Evolutionary conservation across 2,797 vertebrate species (phyloP), one percentile per base, ranked within the genome.

Genomic region (Crax fasciolata): DNA sequence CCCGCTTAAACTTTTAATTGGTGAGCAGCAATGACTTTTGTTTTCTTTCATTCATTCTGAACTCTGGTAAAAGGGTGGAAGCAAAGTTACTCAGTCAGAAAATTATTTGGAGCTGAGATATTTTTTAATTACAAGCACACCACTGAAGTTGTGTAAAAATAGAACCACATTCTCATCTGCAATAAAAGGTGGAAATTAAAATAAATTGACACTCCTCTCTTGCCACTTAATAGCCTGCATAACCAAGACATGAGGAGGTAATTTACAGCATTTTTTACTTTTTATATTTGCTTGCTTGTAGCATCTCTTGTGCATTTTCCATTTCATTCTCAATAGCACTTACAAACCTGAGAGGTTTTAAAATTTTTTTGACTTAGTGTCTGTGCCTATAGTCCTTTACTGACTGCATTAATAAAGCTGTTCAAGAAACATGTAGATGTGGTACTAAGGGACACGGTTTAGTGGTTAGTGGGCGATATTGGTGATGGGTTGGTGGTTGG

Each of bases 91-190:
- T 63, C 43, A 91, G 79, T 79, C 89, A 89, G 48, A 83, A 88
- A 80, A 80, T 66, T 41, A 67, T 87, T 93, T 85, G 71, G 65
- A 80, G 28, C 20, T 87, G 57, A 35, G 30, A 38, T 74, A 61
- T 73, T 88, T 91, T 90, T 93, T 83, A 93, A 85, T 87, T 90
- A 91, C 67, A 25, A 87, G 63, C 52, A 79, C 24, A 76, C 52
- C 39, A 62, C 3, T n/a, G 55, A 66, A 72, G 19, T 9, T 54
- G 23, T 30, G 23, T 73, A 89, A 93, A 96, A 95, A 82, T 59
- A 93, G 75, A 80, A 84, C 10, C 39, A 48, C 12, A 59, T 59
- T 93, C 87, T 86, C 55, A 74, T 46, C 44, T 90, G 30, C 76
- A 81, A 49, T 58, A 80, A 85, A 54, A 75, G 49, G 44, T 44